These are phyloP conservation scores for Alexandromys oeconomus DNA, from an alignment of 2,797 vertebrate species.

Conservation along the genomic window DNA sequence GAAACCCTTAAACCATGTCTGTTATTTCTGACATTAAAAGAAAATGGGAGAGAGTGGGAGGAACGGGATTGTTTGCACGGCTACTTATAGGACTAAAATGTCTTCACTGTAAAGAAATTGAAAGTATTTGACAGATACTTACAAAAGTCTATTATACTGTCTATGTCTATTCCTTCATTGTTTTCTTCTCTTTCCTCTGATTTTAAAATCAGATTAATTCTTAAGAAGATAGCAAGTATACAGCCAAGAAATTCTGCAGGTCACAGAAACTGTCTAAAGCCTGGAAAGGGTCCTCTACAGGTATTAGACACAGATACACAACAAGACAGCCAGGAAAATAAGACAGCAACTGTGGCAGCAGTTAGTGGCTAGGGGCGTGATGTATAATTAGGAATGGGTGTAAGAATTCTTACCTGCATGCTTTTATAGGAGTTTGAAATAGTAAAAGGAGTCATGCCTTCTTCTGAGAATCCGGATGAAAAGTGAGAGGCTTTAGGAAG, in stretches of 20 bases:
- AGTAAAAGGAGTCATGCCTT: neutral
- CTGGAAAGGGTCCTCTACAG: neutral
- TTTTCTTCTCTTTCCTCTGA: constrained; percentile 14
- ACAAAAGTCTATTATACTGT: neutral
- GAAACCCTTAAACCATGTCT: neutral
- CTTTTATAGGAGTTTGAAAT: neutral
- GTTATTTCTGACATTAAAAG: constrained; percentile 50
- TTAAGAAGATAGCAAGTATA: neutral
- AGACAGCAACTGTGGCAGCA: neutral
- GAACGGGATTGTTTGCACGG: constrained; percentile 11
- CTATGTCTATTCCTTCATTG: neutral
- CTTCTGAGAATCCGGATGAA: neutral
- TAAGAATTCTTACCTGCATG: neutral
- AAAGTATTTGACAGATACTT: constrained; percentile 32
- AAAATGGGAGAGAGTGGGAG: neutral
- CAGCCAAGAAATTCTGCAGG: neutral
- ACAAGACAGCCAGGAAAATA: neutral
- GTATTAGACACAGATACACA: neutral
- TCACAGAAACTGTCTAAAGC: neutral
- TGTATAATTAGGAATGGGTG: neutral
- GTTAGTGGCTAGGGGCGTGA: neutral
- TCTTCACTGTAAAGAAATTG: constrained; percentile 39
- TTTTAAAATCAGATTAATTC: constrained; percentile 2
- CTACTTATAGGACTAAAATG: neutral
- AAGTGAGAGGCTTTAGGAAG: neutral